Evolutionary conservation across 1,140 invertebrate genomes (phyloP).

Genomic region (Homalodisca vitripennis): DNA sequence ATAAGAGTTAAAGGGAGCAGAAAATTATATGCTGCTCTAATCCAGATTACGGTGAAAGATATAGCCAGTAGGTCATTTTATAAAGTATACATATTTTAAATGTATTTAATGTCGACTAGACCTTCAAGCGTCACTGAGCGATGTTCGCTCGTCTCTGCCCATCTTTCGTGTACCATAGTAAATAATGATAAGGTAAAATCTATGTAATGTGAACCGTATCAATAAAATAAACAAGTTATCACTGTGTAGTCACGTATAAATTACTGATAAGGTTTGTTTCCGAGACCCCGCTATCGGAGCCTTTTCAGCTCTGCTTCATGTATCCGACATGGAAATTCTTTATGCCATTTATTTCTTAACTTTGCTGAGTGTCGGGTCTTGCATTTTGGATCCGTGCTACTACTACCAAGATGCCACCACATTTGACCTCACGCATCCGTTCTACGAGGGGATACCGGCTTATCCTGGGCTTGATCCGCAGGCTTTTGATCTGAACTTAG

Average conservation of each 20-base stretch:
- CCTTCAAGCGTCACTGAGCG: no score
- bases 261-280: slow-evolving; percentile 8
- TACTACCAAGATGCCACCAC: not conserved
- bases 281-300: not conserved
- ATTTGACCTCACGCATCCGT: slow-evolving; percentile 10
- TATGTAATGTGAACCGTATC: no score
- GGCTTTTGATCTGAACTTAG: slow-evolving; percentile 15
- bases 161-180: no score
- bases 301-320: not conserved
- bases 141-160: no score
- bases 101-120: no score
- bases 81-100: no score
- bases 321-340: slow-evolving; percentile 5
- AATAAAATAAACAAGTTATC: not conserved
- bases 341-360: slow-evolving; percentile 8
- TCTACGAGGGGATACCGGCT: slow-evolving; percentile 11
- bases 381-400: slow-evolving; percentile 16
- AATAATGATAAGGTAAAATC: no score
- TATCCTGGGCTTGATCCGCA: slow-evolving; percentile 12
- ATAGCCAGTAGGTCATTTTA: no score
- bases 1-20: no score
- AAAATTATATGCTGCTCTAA: no score
- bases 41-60: no score
- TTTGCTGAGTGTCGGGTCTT: not conserved
- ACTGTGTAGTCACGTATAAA: slow-evolving; percentile 12